Evolutionary conservation across 53 echinoderm and acorn worm species (phyloP).

Genomic region (Luidia sarsii): DNA sequence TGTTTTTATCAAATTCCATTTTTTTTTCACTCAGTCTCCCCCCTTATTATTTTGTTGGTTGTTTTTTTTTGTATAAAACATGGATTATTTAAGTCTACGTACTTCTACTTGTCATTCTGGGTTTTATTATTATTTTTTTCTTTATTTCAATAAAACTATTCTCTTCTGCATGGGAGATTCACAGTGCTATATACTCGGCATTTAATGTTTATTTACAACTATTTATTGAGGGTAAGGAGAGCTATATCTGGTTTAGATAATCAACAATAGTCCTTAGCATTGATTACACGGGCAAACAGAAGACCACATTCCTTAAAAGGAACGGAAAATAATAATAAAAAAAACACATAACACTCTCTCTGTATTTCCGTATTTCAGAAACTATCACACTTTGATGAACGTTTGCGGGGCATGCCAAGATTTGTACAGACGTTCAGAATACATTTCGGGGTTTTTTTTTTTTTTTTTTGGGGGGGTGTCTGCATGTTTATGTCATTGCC

Average conservation of each 20-base stretch:
- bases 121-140: too few species aligned
- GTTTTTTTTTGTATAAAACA: slow-evolving; percentile 44
- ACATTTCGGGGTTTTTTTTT: too few species aligned
- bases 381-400: too few species aligned
- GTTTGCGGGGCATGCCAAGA: too few species aligned
- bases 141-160: slow-evolving; percentile 51
- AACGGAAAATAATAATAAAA: neutral
- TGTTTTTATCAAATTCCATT: too few species aligned
- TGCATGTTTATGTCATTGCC: too few species aligned
- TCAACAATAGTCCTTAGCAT: slow-evolving; percentile 24
- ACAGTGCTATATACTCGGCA: slow-evolving; percentile 43
- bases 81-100: slow-evolving; percentile 40
- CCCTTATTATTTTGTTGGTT: too few species aligned
- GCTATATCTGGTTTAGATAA: slow-evolving; percentile 39
- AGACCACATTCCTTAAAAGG: neutral
- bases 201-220: slow-evolving; percentile 42
- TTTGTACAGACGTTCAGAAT: too few species aligned
- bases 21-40: too few species aligned
- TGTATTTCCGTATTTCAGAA: too few species aligned
- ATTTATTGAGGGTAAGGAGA: neutral
- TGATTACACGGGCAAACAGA: slow-evolving; percentile 22
- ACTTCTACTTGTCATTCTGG: slow-evolving; percentile 33
- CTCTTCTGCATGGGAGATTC: slow-evolving; percentile 11
- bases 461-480: too few species aligned
- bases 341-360: too few species aligned